phyloP scores from a whole-genome alignment of 2,113 vertebrate species.

The Rhodinocichla rosea region DNA sequence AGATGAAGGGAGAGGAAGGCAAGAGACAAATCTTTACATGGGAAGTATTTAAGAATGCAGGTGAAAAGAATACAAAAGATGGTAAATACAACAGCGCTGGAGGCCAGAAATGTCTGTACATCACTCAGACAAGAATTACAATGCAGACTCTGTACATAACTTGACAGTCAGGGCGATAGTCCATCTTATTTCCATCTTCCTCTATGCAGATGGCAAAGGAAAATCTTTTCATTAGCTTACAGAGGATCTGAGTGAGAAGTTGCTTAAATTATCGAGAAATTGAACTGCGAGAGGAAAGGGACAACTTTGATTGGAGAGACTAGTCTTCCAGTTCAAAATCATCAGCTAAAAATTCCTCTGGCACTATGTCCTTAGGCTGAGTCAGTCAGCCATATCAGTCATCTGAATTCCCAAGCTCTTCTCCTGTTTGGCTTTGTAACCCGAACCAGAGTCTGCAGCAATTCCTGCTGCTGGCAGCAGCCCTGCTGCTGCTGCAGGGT shows the following conservation, averaged over 20 bases:
- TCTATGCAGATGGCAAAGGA: neutral
- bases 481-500: neutral
- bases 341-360: neutral
- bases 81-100: neutral
- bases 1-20: neutral
- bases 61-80: neutral
- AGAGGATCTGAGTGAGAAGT: neutral
- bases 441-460: neutral
- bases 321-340: neutral
- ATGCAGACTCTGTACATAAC: neutral
- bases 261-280: neutral
- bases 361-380: neutral
- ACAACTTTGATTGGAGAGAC: neutral
- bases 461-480: neutral
- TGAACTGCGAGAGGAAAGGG: neutral
- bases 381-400: neutral
- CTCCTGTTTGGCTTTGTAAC: neutral
- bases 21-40: neutral
- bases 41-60: neutral
- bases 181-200: neutral
- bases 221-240: neutral
- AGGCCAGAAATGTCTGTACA: neutral
- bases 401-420: neutral
- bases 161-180: neutral
- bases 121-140: neutral